Base-by-base conservation (phyloP, 2,797 vertebrate species). In the Paguma larvata region DNA sequence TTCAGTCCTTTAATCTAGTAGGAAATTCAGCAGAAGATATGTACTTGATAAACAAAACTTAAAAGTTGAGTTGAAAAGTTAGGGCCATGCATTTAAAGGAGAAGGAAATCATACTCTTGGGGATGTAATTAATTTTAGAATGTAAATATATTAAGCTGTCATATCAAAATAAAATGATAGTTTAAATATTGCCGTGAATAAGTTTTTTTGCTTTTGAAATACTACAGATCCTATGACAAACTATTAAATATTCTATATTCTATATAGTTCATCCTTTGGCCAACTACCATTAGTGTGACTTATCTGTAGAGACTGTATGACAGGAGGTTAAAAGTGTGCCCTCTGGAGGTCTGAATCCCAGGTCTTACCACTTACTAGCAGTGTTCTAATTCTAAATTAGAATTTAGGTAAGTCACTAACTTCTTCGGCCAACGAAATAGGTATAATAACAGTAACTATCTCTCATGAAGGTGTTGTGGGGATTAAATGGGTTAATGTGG, bases 11-110 rank as follows among this genome's bases (percentile, higher is more conserved):
- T 93, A 65, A 77, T 67, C 23, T 73, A 34, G 34, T 38, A 88
- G 15, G 72, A 48, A 56, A 70, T 73, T 84, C 85, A 67, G n/a
- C 62, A 88, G 3, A 18, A 75, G 23, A 59, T 85, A 11, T 63
- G 27, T 85, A 88, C 44, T 78, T 86, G 6, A 38, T 63, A 91
- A 93, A 46, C 63, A 72, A 89, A 89, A 91, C 51, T 85, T 87
- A 85, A 85, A 92, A 72, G 18, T 82, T 34, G 2, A 88, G 44
- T 70, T 87, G 38, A 14, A 89, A 75, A 83, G 67, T 65, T 34
- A 63, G 27, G 9, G 13, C 18, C 44, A 85, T 65, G n/a, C 10
- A 51, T 18, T 51, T 34, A 73, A 90, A 87, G 51, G 5, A 34
- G 68, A 86, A 51, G 21, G 10, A 93, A 91, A 15, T 32, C 46